Evolutionary conservation across 2,797 vertebrate species (phyloP), one percentile per base, ranked within the genome.

Genomic region (Heterohyrax brucei): DNA sequence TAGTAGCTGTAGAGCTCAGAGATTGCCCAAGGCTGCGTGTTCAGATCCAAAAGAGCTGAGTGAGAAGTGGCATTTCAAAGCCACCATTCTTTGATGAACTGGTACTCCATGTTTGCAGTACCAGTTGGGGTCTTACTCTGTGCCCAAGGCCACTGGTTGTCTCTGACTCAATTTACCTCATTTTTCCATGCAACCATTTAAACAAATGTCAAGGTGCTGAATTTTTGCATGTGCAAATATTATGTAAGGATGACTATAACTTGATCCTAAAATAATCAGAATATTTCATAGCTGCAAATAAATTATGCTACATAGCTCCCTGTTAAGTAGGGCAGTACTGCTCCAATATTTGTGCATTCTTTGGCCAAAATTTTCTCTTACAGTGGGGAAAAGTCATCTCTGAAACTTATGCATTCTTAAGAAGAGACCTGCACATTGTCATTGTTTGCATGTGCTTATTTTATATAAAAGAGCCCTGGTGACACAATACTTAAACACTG

Each of bases 191-290:
- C 61, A 89, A 62, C 77, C 91, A 76, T 96, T 96, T 97, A 94
- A 88, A 82, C 92, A 95, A 89, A 96, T 94, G 95, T 96, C 91
- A 96, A 93, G 79, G 85, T 94, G 70, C 91, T 87, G 93, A 86
- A 73, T 94, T 92, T 96, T 92, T 91, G 87, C 93, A 76, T 56
- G 79, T 75, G 92, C 93, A 95, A 91, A 94, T 96, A 96, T 97
- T 96, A 91, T 82, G 2, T 87, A 92, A 87, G 79, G 81, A 14
- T 56, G 93, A 95, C 92, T 90, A 87, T 88, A 84, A 94, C 96
- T 95, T 93, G 76, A 96, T 91, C 70, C 72, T 61, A 53, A 90
- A 73, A 50, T 87, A 30, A 82, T 95, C 77, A 53, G 79, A 86
- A 72, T 64, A 62, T 75, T 85, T 96, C 92, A 22, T 22, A 78